Percentiles rank a stretch among this genome's conserved stretches.
These are phyloP conservation scores for Syngnathus floridae DNA, from an alignment of 2,113 vertebrate species.

Conservation along the genomic window DNA sequence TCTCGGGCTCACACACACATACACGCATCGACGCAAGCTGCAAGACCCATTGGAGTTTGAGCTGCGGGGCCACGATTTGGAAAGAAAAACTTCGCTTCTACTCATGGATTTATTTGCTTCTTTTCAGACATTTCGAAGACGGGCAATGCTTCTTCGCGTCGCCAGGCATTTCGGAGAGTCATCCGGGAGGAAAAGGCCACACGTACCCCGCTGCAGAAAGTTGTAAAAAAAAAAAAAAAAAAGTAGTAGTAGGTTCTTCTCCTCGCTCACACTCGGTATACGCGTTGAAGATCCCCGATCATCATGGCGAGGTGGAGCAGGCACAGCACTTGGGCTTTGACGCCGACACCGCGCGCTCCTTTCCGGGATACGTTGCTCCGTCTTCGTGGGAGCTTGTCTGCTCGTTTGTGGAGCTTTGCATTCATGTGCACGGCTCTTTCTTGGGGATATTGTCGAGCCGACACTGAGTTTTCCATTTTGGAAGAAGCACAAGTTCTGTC, in stretches of 20 bases:
- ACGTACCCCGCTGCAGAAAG: conserved; percentile 46
- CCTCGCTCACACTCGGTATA: conserved; percentile 35
- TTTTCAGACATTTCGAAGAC: conserved; percentile 22
- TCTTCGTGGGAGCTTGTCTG: conserved; percentile 25
- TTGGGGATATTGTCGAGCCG: conserved; percentile 70
- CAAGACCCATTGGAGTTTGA: conserved; percentile 66
- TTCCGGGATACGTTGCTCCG: conserved; percentile 40
- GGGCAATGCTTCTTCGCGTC: conserved; percentile 40
- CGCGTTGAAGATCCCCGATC: conserved; percentile 37
- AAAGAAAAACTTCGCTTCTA: neutral
- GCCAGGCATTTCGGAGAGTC: conserved; percentile 20
- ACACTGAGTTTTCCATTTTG: conserved; percentile 88
- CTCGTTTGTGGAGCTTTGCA: conserved; percentile 51
- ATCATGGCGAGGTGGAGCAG: conserved; percentile 69
- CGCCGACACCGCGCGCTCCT: conserved; percentile 30
- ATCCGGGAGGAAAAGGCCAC: conserved; percentile 28
- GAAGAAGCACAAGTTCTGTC: conserved; percentile 88
- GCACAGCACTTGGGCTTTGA: conserved; percentile 31
- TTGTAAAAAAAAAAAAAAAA: conserved; percentile 62
- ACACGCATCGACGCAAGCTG: conserved; percentile 18
- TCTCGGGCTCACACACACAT: conserved; percentile 59
- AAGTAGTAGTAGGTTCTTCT: conserved; percentile 42
- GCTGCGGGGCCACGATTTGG: conserved; percentile 11
- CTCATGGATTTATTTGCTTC: conserved; percentile 43
- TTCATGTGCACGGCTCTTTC: conserved; percentile 61